Evolutionary conservation across 53 echinoderm and acorn worm genomes (phyloP).

Genomic region (Actinopyga echinites): DNA sequence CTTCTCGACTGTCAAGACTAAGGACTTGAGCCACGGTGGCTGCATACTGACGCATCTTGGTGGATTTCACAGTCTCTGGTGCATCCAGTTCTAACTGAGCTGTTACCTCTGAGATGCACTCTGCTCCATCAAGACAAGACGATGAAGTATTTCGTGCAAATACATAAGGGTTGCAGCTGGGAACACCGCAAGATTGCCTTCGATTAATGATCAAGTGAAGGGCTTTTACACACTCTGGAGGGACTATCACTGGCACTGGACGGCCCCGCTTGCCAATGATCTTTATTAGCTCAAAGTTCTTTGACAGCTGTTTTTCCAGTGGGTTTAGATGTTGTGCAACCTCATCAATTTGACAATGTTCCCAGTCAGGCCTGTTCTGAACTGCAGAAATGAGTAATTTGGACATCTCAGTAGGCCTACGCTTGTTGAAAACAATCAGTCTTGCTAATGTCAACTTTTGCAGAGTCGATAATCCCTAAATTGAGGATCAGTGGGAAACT

Average conservation of each 20-base stretch:
- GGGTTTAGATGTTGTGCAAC: constrained; percentile 16
- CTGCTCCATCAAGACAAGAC: constrained; percentile 44
- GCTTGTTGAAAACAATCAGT: constrained; percentile 51
- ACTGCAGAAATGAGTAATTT: constrained; percentile 17
- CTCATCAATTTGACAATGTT: constrained; percentile 16
- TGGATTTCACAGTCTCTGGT: constrained; percentile 40
- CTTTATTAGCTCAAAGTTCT: not conserved
- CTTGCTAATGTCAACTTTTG: constrained; percentile 38
- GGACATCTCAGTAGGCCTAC: constrained; percentile 44
- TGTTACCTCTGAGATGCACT: constrained; percentile 26
- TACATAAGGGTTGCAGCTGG: constrained; percentile 40
- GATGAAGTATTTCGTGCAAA: constrained; percentile 54
- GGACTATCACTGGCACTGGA: constrained; percentile 48
- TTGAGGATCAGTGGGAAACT: not conserved
- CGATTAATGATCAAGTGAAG: constrained; percentile 9
- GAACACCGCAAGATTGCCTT: constrained; percentile 33
- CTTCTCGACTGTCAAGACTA: constrained; percentile 30
- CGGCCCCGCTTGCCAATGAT: constrained; percentile 39
- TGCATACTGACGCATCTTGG: constrained; percentile 52
- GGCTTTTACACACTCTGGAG: constrained; percentile 50
- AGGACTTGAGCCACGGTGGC: constrained; percentile 56
- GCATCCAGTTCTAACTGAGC: constrained; percentile 14
- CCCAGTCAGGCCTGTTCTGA: constrained; percentile 23
- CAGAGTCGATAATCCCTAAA: not conserved
- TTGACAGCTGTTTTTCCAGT: constrained; percentile 23